Percentiles rank a stretch among this genome's conserved stretches.
phyloP scores from a whole-genome alignment of 2,113 vertebrate species.

The Pica pica region DNA sequence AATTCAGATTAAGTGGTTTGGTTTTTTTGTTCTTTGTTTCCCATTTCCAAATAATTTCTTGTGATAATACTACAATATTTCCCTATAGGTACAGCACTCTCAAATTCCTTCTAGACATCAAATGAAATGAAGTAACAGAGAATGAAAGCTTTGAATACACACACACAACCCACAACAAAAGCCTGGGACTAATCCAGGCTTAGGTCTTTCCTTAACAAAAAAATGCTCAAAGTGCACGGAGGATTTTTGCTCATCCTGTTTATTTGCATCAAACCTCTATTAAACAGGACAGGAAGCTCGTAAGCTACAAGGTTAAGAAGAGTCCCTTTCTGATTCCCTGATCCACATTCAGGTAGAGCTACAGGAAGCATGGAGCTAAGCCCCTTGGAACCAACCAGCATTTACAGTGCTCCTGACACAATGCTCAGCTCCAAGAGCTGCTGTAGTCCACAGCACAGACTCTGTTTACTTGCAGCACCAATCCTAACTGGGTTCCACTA shows the following conservation, averaged over 20 bases:
- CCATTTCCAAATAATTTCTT: not conserved
- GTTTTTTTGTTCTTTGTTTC: not conserved
- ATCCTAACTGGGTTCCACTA: not conserved
- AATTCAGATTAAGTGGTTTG: not conserved
- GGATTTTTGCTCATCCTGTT: not conserved
- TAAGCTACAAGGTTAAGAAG: not conserved
- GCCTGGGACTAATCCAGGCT: not conserved
- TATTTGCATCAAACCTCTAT: not conserved
- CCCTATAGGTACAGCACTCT: not conserved
- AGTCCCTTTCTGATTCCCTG: not conserved
- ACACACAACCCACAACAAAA: not conserved
- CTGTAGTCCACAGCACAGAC: not conserved
- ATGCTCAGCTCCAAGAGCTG: not conserved
- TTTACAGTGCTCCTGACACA: not conserved
- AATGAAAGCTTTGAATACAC: not conserved
- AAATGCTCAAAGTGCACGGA: not conserved
- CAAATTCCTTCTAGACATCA: not conserved
- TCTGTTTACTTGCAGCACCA: not conserved
- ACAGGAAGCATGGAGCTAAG: not conserved
- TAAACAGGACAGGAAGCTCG: not conserved
- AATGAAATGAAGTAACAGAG: not conserved
- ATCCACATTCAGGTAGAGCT: not conserved
- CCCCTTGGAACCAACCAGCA: not conserved
- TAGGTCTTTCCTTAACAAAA: not conserved
- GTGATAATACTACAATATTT: not conserved